Evolutionary conservation across 2,888 invertebrate species (phyloP).

Genomic region (Stenoptilia bipunctidactyla): DNA sequence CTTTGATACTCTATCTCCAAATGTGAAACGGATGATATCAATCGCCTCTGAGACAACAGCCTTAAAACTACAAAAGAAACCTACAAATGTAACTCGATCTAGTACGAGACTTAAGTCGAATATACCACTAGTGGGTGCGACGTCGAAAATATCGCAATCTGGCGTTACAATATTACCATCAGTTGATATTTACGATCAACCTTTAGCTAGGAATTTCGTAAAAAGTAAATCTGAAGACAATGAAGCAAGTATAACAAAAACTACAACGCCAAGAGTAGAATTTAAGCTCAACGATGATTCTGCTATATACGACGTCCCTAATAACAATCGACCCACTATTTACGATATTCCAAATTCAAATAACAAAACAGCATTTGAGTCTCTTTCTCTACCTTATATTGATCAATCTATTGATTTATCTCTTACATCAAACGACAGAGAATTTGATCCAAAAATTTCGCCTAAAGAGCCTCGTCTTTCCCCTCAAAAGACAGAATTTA

Average conservation of each 20-base stretch:
- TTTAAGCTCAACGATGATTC: conserved; percentile 44
- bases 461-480: conserved; percentile 48
- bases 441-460: conserved; percentile 56
- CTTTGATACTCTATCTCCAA: conserved; percentile 72
- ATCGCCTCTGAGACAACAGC: conserved; percentile 59
- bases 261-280: conserved; percentile 33
- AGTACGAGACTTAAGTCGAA: conserved; percentile 51
- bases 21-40: conserved; percentile 73
- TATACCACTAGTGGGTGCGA: conserved; percentile 61
- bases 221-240: conserved; percentile 28
- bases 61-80: conserved; percentile 55
- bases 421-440: conserved; percentile 62
- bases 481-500: conserved; percentile 36
- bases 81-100: conserved; percentile 33
- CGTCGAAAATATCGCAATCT: conserved; percentile 64
- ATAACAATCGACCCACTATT: conserved; percentile 53
- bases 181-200: conserved; percentile 60
- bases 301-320: conserved; percentile 57
- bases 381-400: conserved; percentile 55
- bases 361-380: conserved; percentile 57
- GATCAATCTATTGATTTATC: conserved; percentile 63
- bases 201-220: conserved; percentile 31
- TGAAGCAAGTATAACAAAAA: conserved; percentile 27
- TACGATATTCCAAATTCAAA: conserved; percentile 53
- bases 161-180: conserved; percentile 57